These are phyloP conservation scores for Synanthedon andrenaeformis DNA, from an alignment of 2,888 invertebrate species.

Conservation along the genomic window DNA sequence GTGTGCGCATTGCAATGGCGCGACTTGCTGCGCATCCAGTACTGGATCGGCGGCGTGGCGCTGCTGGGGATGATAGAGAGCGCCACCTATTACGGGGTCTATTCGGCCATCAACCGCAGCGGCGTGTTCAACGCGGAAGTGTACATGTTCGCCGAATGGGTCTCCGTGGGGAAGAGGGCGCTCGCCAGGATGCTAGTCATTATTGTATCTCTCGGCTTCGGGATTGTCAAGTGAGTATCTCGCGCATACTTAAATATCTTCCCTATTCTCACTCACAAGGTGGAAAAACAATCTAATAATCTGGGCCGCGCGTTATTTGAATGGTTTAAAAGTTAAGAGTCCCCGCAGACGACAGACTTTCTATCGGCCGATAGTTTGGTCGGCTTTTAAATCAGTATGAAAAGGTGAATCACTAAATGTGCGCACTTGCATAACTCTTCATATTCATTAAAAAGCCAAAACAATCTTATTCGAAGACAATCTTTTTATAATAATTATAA, in stretches of 20 bases:
- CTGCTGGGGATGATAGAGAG: slow-evolving; percentile 88
- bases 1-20: slow-evolving; percentile 90
- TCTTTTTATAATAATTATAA: no score
- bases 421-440: no score
- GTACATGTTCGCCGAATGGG: slow-evolving; percentile 88
- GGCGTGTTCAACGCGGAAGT: slow-evolving; percentile 64
- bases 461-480: no score
- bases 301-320: no score
- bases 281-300: no score
- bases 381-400: no score
- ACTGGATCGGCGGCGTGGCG: slow-evolving; percentile 95
- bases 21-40: slow-evolving; percentile 91
- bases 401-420: no score
- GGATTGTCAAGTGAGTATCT: slow-evolving; percentile 87
- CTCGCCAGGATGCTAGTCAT: slow-evolving; percentile 94
- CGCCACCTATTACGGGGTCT: slow-evolving; percentile 92
- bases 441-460: no score
- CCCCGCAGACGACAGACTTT: no score
- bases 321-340: no score
- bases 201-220: slow-evolving; percentile 94
- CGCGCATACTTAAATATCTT: neutral
- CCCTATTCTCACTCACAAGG: no score
- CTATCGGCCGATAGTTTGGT: no score
- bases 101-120: slow-evolving; percentile 56
- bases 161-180: slow-evolving; percentile 91